Evolutionary conservation across 1,140 invertebrate species (phyloP).

Genomic region (Neoseiulus cucumeris): DNA sequence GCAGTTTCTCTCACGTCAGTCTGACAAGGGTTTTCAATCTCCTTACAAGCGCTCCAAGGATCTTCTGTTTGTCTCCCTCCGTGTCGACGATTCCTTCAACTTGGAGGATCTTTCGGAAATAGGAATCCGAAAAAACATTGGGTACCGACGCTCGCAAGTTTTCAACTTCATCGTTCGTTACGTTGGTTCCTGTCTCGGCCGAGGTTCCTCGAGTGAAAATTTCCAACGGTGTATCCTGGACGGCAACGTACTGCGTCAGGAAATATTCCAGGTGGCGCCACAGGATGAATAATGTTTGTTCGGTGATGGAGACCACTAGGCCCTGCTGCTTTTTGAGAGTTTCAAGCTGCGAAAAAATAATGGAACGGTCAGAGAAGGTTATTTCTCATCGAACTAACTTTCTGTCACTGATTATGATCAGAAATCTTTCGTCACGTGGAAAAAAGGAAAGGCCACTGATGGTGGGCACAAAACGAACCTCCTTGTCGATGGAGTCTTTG

Average conservation of each 20-base stretch:
- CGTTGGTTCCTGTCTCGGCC: background rate
- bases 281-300: background rate
- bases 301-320: background rate
- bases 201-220: background rate
- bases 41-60: background rate
- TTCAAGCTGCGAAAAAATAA: background rate
- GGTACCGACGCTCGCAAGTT: background rate
- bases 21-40: background rate
- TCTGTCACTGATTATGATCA: too few relatives aligned
- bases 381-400: too few relatives aligned
- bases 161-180: slow-evolving; percentile 1
- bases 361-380: too few relatives aligned
- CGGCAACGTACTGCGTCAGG: background rate
- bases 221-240: background rate
- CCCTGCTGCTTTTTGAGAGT: background rate
- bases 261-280: slow-evolving; percentile 1
- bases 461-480: background rate
- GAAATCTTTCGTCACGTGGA: too few relatives aligned
- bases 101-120: background rate
- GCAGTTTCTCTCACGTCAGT: too few relatives aligned
- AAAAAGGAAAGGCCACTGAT: too few relatives aligned
- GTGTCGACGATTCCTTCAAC: background rate
- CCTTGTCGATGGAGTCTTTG: background rate
- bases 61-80: background rate
- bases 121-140: background rate